phyloP scores from a whole-genome alignment of 1,140 invertebrate species.

The Mylabris phalerata region DNA sequence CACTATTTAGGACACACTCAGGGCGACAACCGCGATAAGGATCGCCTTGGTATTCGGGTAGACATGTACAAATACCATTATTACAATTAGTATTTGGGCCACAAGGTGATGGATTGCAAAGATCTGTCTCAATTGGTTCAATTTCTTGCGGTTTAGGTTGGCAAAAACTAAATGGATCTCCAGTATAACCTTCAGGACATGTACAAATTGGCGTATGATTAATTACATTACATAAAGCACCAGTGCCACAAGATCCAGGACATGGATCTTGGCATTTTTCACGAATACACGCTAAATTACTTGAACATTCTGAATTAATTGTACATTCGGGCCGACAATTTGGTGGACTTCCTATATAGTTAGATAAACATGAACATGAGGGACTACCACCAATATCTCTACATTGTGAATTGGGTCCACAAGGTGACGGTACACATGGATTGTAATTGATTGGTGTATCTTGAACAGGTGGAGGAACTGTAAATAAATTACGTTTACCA shows the following conservation, averaged over 20 bases:
- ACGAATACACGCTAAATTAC: constrained; percentile 55
- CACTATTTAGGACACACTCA: constrained; percentile 63
- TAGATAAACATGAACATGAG: constrained; percentile 53
- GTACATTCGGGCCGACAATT: constrained; percentile 61
- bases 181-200: constrained; percentile 55
- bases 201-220: constrained; percentile 59
- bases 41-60: constrained; percentile 62
- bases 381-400: constrained; percentile 49
- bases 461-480: constrained; percentile 33
- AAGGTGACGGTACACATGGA: constrained; percentile 61
- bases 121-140: constrained; percentile 41
- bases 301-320: constrained; percentile 57
- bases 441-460: constrained; percentile 40
- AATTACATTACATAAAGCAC: constrained; percentile 54
- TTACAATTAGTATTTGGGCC: constrained; percentile 55
- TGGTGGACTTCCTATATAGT: constrained; percentile 58
- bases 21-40: constrained; percentile 67
- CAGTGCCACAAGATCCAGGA: constrained; percentile 55
- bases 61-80: constrained; percentile 61
- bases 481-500: constrained; percentile 7
- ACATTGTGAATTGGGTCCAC: constrained; percentile 60
- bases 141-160: constrained; percentile 43
- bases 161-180: constrained; percentile 58
- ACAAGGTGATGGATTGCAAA: constrained; percentile 58
- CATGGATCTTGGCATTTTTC: constrained; percentile 61